Evolutionary conservation across 2,888 invertebrate species (phyloP), one percentile per base, ranked within the genome.

Genomic region (Stramonita haemastoma): DNA sequence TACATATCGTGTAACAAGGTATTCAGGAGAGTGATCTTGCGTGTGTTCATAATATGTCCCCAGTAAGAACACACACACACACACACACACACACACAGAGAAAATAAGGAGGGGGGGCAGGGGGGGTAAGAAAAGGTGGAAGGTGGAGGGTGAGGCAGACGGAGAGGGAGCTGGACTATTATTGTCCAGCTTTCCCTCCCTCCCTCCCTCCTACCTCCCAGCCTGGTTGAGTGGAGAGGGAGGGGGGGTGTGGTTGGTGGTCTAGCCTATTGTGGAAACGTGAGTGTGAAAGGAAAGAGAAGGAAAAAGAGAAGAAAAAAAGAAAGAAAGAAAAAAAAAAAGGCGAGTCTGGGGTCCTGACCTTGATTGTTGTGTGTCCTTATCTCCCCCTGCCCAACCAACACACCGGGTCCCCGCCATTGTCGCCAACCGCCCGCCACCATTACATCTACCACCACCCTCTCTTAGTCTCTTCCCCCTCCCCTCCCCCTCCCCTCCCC

Each of bases 381-480:
- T 73, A 73, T 73, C 73, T 73, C 73, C 11, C n/a, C 73, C 73
- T 73, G 73, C 73, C 73, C 73, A n/a, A 73, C 73, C 73, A n/a
- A 73, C 73, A 73, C 73, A 26, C 60, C 46, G 46, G 46, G 46
- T 46, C 46, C 46, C 73, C n/a, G 26, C 73, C 73, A 73, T 73
- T 73, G 73, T 73, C 73, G n/a, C 73, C 73, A 15, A 26, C 66
- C 19, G 19, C 66, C 66, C 19, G 19, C 66, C 22, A 66, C 66
- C 66, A 66, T 0, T 17, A 0, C 19, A 22, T 19, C 19, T 19
- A 66, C 22, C 26, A 26, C 26, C 46, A 46, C 46, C 8, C 4
- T 66, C 66, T 17, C 66, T 66, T 26, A 19, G 5, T 66, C 26
- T 46, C 46, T 46, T 46, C 46, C 8, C 46, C 46, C 46, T 8